Conservation (phyloP, 1,140 invertebrate genomes). For the Cotesia glomerata region DNA sequence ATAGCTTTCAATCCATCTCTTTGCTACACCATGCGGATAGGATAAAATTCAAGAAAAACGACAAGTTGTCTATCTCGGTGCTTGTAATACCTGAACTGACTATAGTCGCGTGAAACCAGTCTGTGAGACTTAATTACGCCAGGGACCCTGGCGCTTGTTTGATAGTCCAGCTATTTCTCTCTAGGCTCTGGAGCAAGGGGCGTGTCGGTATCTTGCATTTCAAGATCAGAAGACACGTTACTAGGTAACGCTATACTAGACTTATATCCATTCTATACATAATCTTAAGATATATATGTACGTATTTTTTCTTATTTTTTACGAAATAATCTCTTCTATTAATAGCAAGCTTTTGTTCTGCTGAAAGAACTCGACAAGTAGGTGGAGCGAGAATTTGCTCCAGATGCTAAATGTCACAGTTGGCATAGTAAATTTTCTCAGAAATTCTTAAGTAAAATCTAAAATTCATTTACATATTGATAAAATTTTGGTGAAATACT, state of each 20-base stretch:
- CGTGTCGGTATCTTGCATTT: conserved; percentile 36
- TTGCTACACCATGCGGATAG: neutral
- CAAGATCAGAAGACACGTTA: conserved; percentile 11
- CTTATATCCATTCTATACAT: neutral
- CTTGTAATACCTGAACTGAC: conserved; percentile 31
- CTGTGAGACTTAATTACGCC: conserved; percentile 17
- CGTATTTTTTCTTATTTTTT: conserved; percentile 4
- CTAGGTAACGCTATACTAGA: neutral
- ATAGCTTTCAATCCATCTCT: conserved; percentile 20
- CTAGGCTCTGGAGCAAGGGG: conserved; percentile 9
- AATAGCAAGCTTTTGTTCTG: conserved; percentile 36
- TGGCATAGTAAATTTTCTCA: conserved; percentile 4
- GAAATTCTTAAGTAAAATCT: neutral
- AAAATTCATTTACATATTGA: neutral
- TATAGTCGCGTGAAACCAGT: conserved; percentile 29
- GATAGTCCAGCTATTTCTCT: neutral
- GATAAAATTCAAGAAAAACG: conserved; percentile 14
- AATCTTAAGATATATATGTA: neutral
- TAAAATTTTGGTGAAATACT: neutral
- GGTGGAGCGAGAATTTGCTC: conserved; percentile 17
- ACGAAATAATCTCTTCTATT: conserved; percentile 34
- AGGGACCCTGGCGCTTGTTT: conserved; percentile 18
- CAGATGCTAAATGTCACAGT: conserved; percentile 11
- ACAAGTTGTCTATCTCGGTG: conserved; percentile 41
- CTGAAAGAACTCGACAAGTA: conserved; percentile 30